Percentiles rank a stretch among this genome's conserved stretches.
These are phyloP conservation scores for Leptopilina boulardi DNA, from an alignment of 1,140 invertebrate species.

Conservation along the genomic window DNA sequence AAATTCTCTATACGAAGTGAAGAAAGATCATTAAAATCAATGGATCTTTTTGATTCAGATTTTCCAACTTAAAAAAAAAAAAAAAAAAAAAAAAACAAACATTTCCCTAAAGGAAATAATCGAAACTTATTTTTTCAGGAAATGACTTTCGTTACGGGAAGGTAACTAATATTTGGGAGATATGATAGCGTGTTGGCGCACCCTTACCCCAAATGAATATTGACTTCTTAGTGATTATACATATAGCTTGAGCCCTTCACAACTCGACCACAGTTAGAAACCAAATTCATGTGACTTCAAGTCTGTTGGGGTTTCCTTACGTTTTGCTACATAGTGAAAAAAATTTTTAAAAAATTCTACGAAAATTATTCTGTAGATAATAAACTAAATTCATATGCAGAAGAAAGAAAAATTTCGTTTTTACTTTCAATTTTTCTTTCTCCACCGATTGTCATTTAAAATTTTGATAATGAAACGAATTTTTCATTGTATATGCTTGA, in stretches of 20 bases:
- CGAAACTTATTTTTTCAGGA: neutral
- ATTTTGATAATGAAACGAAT: no score
- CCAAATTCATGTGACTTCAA: neutral
- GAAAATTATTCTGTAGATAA: no score
- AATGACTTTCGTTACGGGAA: conserved; percentile 39
- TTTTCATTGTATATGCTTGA: no score
- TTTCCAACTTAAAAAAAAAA: no score
- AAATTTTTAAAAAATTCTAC: no score
- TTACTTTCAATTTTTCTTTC: no score
- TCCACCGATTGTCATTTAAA: no score
- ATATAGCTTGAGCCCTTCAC: conserved; percentile 53
- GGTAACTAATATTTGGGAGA: conserved; percentile 62
- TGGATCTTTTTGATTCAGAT: no score
- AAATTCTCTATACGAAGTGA: no score
- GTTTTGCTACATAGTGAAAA: neutral
- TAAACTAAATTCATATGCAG: no score
- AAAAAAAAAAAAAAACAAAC: neutral
- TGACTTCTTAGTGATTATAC: conserved; percentile 62
- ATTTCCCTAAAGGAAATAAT: neutral
- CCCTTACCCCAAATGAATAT: conserved; percentile 69
- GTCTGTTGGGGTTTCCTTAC: neutral
- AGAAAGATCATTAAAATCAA: no score
- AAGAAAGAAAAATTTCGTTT: no score
- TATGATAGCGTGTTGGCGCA: conserved; percentile 67
- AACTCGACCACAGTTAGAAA: conserved; percentile 31